phyloP scores from a whole-genome alignment of 2,888 invertebrate genomes.

The Leucozona laternaria region DNA sequence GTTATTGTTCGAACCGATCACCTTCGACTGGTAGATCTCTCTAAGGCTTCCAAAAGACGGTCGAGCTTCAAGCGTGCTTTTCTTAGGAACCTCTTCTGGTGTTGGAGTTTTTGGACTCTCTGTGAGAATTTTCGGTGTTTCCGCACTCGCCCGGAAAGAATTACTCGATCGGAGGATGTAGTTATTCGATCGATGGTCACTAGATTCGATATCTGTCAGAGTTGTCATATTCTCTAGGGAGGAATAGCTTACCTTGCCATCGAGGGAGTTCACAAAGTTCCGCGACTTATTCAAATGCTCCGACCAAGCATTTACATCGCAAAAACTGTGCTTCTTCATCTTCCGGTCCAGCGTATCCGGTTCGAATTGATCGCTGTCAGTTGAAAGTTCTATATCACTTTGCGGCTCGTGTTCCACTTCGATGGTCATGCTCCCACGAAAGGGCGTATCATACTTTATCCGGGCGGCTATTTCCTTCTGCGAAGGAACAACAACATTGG shows the following conservation, averaged over 20 bases:
- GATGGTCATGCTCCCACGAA: conserved; percentile 90
- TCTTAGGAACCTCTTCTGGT: conserved; percentile 39
- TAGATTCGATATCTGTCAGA: conserved; percentile 79
- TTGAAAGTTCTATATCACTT: conserved; percentile 88
- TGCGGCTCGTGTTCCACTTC: conserved; percentile 93
- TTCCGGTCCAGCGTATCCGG: conserved; percentile 94
- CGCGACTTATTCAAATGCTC: conserved; percentile 85
- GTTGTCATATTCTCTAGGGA: conserved; percentile 78
- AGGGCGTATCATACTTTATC: conserved; percentile 87
- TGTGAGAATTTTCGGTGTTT: conserved; percentile 60
- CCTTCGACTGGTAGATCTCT: conserved; percentile 89
- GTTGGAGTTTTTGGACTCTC: conserved; percentile 24
- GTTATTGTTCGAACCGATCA: conserved; percentile 83
- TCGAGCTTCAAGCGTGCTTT: conserved; percentile 60
- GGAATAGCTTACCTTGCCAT: conserved; percentile 76
- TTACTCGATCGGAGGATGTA: conserved; percentile 88
- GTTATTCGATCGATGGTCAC: conserved; percentile 81
- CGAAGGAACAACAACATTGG: conserved; percentile 62
- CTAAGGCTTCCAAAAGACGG: conserved; percentile 88
- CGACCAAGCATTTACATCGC: conserved; percentile 84
- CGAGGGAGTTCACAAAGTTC: conserved; percentile 81
- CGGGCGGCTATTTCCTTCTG: conserved; percentile 83
- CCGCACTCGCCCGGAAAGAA: conserved; percentile 87
- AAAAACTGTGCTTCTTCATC: conserved; percentile 86
- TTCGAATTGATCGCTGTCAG: conserved; percentile 90